These are phyloP conservation scores for Selene dorsalis DNA, from an alignment of 2,797 vertebrate species.

Conservation along the genomic window DNA sequence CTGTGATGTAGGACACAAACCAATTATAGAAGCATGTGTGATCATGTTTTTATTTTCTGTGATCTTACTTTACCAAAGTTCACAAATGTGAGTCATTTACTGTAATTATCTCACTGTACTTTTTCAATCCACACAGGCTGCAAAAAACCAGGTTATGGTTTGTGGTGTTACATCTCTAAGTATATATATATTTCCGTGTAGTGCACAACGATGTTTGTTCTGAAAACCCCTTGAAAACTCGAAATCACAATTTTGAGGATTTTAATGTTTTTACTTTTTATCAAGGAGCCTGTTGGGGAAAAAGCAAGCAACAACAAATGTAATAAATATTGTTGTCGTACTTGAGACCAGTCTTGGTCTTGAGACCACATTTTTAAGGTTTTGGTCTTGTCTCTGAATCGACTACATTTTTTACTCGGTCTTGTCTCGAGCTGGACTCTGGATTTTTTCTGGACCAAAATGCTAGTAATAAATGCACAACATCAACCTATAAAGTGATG, in stretches of 20 bases:
- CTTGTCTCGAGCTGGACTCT: too few relatives aligned
- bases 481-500: neutral
- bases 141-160: slow-evolving; percentile 53
- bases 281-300: neutral
- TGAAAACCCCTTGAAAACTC: neutral
- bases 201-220: neutral
- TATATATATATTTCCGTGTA: slow-evolving; percentile 4
- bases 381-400: too few relatives aligned
- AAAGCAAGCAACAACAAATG: too few relatives aligned
- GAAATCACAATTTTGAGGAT: neutral
- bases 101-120: slow-evolving; percentile 21
- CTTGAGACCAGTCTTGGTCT: too few relatives aligned
- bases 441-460: too few relatives aligned
- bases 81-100: slow-evolving; percentile 14
- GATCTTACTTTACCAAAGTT: slow-evolving; percentile 28
- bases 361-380: too few relatives aligned
- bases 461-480: too few relatives aligned
- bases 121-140: slow-evolving; percentile 15
- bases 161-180: slow-evolving; percentile 33
- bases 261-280: neutral
- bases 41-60: slow-evolving; percentile 47
- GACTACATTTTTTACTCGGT: too few relatives aligned
- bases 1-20: slow-evolving; percentile 18
- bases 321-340: too few relatives aligned
- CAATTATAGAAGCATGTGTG: slow-evolving; percentile 53